Conservation (phyloP, 1,140 invertebrate species). For the Trachelipus rathkii region DNA sequence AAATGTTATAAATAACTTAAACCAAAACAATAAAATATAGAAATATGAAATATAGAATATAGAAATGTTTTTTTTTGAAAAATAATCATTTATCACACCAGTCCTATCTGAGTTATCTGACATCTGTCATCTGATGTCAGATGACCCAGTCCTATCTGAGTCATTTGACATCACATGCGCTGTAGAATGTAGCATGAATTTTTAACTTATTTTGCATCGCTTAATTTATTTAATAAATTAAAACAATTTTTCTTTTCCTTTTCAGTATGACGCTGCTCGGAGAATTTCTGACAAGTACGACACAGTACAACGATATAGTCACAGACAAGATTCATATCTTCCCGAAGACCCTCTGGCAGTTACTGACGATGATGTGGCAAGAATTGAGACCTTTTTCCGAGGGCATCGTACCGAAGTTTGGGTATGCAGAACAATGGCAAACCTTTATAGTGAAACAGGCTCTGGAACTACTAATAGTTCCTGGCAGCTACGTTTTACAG, state of each 20-base stretch:
- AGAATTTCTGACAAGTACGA: conserved; percentile 47
- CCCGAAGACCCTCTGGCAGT: conserved; percentile 49
- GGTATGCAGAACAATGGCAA: conserved; percentile 73
- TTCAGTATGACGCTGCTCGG: conserved; percentile 49
- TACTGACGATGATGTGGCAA: conserved; percentile 65
- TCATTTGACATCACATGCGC: no score
- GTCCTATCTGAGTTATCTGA: no score
- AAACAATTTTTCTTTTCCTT: conserved; percentile 49
- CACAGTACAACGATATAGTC: conserved; percentile 41
- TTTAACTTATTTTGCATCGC: no score
- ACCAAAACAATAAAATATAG: no score
- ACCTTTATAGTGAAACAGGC: conserved; percentile 64
- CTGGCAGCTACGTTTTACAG: conserved; percentile 73
- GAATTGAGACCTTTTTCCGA: conserved; percentile 73
- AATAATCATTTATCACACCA: no score
- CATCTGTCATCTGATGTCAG: no score
- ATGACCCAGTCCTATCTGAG: no score
- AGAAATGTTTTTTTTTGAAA: no score
- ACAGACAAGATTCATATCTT: conserved; percentile 25
- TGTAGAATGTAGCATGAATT: no score
- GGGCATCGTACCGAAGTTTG: conserved; percentile 67
- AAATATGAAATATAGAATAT: no score
- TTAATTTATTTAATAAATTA: background rate
- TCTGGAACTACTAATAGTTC: conserved; percentile 47
- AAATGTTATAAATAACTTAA: no score